Evolutionary conservation across 2,113 vertebrate species (phyloP), one percentile per base, ranked within the genome.

Genomic region (Hypocryptadius cinnamomeus): DNA sequence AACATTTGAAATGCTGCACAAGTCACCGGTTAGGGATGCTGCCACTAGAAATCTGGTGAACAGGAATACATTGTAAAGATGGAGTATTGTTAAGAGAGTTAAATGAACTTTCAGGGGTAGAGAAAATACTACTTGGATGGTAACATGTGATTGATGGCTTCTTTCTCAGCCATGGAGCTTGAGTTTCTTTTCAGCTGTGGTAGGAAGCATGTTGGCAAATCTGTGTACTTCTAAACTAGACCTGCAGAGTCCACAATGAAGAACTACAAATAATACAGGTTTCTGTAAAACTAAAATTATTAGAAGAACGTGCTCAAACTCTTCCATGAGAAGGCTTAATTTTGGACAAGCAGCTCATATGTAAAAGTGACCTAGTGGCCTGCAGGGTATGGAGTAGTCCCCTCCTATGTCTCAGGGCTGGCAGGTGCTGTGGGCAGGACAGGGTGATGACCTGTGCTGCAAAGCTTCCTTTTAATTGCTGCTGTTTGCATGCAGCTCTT

Each of bases 121-220:
- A 65, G 39, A 63, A 72, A 30, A 13, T 20, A 15, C 77, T 72
- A 1, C 23, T 81, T 69, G 37, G 28, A 10, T 68, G 51, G 14
- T 79, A 64, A 35, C 0, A 0, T 60, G 27, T 68, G 48, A 54
- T 30, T 53, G 31, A 53, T 64, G 14, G 9, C 13, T 5, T 56
- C 42, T 78, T 83, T 68, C 27, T 63, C 15, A 68, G 51, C 56
- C 27, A 15, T 1, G 5, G 37, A 76, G 31, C 30, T 85, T 47
- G 72, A 87, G 21, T 54, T 86, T 89, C 18, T 69, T 71, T 77
- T 74, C 0, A 5, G 42, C 57, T 6, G 1, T 15, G 25, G 15
- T 65, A 53, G 30, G 76, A 80, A 37, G 22, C 24, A 3, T 30
- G 7, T 51, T 84, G 53, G 9, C 42, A 45, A 80, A 70, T 42